phyloP scores from a whole-genome alignment of 2,113 vertebrate genomes.

The Tachysurus fulvidraco region DNA sequence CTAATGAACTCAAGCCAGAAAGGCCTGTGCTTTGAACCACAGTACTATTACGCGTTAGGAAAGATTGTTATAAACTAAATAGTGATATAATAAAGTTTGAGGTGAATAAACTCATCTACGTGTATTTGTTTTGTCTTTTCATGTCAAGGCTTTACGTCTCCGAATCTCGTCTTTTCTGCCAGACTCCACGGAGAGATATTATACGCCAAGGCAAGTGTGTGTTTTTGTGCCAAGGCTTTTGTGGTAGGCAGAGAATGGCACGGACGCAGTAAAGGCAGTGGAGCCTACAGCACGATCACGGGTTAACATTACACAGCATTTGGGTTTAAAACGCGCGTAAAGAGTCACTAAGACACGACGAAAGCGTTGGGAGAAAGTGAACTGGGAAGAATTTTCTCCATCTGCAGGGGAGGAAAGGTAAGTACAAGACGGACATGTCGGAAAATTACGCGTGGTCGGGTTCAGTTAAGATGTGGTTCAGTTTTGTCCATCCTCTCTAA shows the following conservation, averaged over 20 bases:
- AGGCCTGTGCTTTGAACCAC: not conserved
- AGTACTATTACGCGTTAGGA: not conserved
- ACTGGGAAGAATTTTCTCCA: slow-evolving; percentile 28
- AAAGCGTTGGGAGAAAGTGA: not conserved
- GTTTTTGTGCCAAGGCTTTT: slow-evolving; percentile 53
- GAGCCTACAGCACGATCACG: slow-evolving; percentile 4
- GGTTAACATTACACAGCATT: not conserved
- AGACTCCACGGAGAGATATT: slow-evolving; percentile 55
- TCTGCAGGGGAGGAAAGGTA: slow-evolving; percentile 34
- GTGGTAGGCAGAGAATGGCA: slow-evolving; percentile 48
- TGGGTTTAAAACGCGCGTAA: not conserved
- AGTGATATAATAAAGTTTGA: not conserved
- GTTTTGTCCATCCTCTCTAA: no score
- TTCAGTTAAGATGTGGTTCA: not conserved
- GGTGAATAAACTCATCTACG: not conserved
- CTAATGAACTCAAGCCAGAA: not conserved
- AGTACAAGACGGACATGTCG: slow-evolving; percentile 5
- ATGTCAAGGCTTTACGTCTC: slow-evolving; percentile 13
- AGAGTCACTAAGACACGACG: not conserved
- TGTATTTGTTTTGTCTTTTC: slow-evolving; percentile 26
- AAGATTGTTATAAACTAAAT: not conserved
- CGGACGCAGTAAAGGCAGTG: slow-evolving; percentile 34
- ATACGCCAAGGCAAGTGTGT: slow-evolving; percentile 43
- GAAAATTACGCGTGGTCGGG: no score
- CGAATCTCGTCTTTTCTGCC: slow-evolving; percentile 55